Evolutionary conservation across 2,888 invertebrate species (phyloP).

Genomic region (Drosophila longiperda): DNA sequence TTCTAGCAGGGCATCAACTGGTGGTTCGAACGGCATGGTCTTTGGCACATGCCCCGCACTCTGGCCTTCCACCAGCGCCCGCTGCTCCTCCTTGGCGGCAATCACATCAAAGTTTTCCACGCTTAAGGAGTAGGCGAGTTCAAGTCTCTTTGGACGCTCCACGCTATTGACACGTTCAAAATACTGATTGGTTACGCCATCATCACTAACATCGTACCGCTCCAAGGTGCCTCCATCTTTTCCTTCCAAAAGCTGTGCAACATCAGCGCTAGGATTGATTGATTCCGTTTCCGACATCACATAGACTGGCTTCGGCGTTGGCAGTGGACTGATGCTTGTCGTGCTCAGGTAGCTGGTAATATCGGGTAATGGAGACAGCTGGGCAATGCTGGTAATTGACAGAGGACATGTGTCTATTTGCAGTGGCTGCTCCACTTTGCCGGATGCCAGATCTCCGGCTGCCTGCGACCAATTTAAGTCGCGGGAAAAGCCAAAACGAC

Average conservation of each 20-base stretch:
- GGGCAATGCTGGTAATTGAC: slow-evolving; percentile 74
- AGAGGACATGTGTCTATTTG: slow-evolving; percentile 43
- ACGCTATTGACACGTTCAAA: slow-evolving; percentile 84
- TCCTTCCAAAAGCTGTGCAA: slow-evolving; percentile 17
- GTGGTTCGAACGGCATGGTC: background rate
- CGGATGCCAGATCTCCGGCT: slow-evolving; percentile 53
- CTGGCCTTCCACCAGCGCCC: slow-evolving; percentile 37
- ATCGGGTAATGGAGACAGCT: slow-evolving; percentile 79
- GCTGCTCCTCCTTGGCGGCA: slow-evolving; percentile 24
- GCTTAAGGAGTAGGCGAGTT: slow-evolving; percentile 81
- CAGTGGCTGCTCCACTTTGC: slow-evolving; percentile 44
- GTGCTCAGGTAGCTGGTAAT: slow-evolving; percentile 63
- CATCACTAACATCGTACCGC: slow-evolving; percentile 81
- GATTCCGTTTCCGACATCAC: slow-evolving; percentile 59
- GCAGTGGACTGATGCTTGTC: slow-evolving; percentile 72
- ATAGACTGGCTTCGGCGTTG: slow-evolving; percentile 64
- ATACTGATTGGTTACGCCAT: slow-evolving; percentile 85
- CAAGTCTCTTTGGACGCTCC: slow-evolving; percentile 82
- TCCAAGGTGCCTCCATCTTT: slow-evolving; percentile 33
- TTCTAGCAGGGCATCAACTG: background rate
- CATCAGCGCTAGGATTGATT: slow-evolving; percentile 52
- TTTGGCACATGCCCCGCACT: slow-evolving; percentile 21
- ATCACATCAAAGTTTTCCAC: slow-evolving; percentile 60
- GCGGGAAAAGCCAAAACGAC: slow-evolving; percentile 64
- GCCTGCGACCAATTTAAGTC: slow-evolving; percentile 62